Percentiles rank a stretch among this genome's conserved stretches.
These are phyloP conservation scores for Neomonachus schauinslandi DNA, from an alignment of 2,113 vertebrate species.

Conservation along the genomic window DNA sequence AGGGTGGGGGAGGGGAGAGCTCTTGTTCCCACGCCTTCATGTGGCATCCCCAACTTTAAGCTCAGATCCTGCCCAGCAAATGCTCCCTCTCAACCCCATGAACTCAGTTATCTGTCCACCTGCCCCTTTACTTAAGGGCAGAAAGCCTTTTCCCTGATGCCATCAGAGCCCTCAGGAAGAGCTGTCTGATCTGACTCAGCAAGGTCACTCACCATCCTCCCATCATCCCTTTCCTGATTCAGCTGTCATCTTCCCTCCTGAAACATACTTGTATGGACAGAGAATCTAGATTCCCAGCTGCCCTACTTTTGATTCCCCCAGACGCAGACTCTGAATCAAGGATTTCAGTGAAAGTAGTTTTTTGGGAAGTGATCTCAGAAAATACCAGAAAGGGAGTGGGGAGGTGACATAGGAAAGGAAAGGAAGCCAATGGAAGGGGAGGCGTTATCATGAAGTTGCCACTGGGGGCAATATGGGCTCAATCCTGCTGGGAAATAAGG, in stretches of 20 bases:
- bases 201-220: background rate
- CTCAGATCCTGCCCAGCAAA: background rate
- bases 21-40: background rate
- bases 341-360: background rate
- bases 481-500: background rate
- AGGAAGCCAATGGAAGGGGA: background rate
- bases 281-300: background rate
- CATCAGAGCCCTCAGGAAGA: background rate
- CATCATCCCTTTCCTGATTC: background rate
- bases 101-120: slow-evolving; percentile 3
- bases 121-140: background rate
- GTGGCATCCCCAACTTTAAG: background rate
- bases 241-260: background rate
- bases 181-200: background rate
- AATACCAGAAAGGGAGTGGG: background rate
- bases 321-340: background rate
- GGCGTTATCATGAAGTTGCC: background rate
- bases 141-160: background rate
- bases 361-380: slow-evolving; percentile 15
- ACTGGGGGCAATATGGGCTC: background rate
- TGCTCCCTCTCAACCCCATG: background rate
- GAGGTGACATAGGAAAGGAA: slow-evolving; percentile 20
- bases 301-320: background rate
- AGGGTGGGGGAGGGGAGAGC: rapidly evolving
- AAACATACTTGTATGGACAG: background rate